These are phyloP conservation scores for Lepus oiostolus DNA, from an alignment of 2,797 vertebrate genomes.

Conservation along the genomic window DNA sequence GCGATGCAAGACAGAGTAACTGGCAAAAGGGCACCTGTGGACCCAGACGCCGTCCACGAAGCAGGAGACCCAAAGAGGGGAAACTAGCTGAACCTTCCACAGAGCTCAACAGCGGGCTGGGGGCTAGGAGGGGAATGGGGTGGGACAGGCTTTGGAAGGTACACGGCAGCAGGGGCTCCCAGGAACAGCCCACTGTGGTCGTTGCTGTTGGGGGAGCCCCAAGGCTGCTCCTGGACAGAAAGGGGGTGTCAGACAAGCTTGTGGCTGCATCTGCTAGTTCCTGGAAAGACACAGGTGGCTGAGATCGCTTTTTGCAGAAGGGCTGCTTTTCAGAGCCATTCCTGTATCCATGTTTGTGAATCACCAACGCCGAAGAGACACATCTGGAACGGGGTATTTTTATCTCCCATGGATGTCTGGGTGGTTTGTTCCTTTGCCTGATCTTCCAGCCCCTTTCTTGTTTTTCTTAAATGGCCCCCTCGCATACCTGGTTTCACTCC, in stretches of 20 bases:
- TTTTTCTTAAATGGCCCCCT: not conserved
- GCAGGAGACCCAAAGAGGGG: not conserved
- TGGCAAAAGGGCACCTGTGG: no score
- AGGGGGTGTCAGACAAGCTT: not conserved
- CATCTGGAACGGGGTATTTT: not conserved
- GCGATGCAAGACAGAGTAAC: not conserved
- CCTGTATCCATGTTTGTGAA: not conserved
- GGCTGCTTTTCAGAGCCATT: not conserved
- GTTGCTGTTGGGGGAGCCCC: not conserved
- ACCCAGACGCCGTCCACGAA: not conserved
- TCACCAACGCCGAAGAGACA: not conserved
- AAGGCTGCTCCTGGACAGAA: not conserved
- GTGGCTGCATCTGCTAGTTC: not conserved
- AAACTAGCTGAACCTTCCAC: no score
- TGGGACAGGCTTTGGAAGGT: not conserved
- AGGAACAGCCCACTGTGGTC: not conserved
- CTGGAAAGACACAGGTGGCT: no score
- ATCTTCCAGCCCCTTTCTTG: not conserved
- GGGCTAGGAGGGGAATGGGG: not conserved
- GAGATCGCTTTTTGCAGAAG: not conserved
- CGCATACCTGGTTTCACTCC: not conserved
- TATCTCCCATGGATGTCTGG: not conserved
- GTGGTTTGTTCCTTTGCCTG: not conserved
- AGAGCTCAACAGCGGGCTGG: not conserved
- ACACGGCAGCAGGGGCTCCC: no score